Base-by-base conservation (phyloP, 2,888 invertebrate species). In the Baronia brevicornis region DNA sequence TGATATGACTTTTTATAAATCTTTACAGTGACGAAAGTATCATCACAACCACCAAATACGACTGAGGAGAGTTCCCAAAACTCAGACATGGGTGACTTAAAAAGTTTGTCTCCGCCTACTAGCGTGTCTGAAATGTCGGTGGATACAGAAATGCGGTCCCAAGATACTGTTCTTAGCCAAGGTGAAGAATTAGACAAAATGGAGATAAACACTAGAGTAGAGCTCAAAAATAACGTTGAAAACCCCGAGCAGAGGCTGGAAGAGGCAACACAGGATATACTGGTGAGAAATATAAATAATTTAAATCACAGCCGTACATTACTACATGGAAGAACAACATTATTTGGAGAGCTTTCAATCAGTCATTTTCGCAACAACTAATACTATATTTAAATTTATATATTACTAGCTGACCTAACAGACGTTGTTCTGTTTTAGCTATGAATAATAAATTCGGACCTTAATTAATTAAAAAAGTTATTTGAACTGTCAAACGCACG, bases 41-140 rank as follows among this genome's bases (percentile, higher is more conserved):
- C 48, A 2, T 10, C 57, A 1, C 67, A 61, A 4, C 69, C 72
- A 0, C 72, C 72, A 1, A 69, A 57, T 24, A 66, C 57, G 3
- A 65, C 62, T 0, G 75, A 78, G 27, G 82, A 82, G 1, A 79
- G 65, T 39, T 80, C 80, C 1, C 79, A 74, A 29, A 75, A 72
- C 39, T 79, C 75, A 0, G 80, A 80, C 28, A 53, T 71, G 50
- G 64, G 57, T 1, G 77, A 79, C 10, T 55, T 62, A 0, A 82
- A 80, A 35, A 78, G 74, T 35, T 38, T 69, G 0, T 79, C 78
- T 0, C 80, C 79, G 0, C 73, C 65, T 0, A 72, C 69, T 0
- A 75, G 72, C 28, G 49, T 66, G 9, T 71, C 77, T 0, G 80
- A 82, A 35, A 49, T 61, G 1, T 73, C 71, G 0, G 58, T 55